Percentiles rank a stretch among this genome's conserved stretches.
phyloP scores from a whole-genome alignment of 2,888 invertebrate species.

The Patella caerulea region DNA sequence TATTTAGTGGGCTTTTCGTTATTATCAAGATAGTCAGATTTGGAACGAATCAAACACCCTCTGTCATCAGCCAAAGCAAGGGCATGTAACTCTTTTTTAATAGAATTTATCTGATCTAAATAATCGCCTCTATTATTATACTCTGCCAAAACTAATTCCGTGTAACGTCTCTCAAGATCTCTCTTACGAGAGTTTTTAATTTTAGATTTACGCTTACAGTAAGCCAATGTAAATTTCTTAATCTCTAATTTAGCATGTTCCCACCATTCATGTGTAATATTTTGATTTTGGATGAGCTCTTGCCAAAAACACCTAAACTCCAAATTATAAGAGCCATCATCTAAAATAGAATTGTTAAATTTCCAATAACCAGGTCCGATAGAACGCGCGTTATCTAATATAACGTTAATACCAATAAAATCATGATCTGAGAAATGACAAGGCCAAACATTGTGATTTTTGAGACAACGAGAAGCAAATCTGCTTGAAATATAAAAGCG shows the following conservation, averaged over 20 bases:
- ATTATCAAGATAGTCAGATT: conserved; percentile 8
- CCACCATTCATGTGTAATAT: not conserved
- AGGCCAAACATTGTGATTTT: conserved; percentile 14
- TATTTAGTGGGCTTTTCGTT: conserved; percentile 9
- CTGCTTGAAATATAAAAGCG: too few relatives aligned
- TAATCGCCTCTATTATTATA: conserved; percentile 16
- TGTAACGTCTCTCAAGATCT: not conserved
- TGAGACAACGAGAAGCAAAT: not conserved
- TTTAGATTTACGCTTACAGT: not conserved
- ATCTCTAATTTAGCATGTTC: not conserved
- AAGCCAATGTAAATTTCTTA: conserved; percentile 2
- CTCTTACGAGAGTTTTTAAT: not conserved
- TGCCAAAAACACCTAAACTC: not conserved
- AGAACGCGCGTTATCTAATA: not conserved
- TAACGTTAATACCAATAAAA: not conserved
- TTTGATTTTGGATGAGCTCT: not conserved
- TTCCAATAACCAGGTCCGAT: not conserved
- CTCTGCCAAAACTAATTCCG: not conserved
- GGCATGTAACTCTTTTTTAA: conserved; percentile 1
- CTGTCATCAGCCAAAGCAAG: not conserved
- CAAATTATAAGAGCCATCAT: not conserved
- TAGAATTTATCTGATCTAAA: not conserved
- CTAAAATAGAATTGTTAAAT: not conserved
- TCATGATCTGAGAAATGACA: conserved; percentile 7
- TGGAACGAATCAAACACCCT: not conserved